Conservation (phyloP, 2,113 vertebrate genomes). For the cattle (Bos taurus) region DNA sequence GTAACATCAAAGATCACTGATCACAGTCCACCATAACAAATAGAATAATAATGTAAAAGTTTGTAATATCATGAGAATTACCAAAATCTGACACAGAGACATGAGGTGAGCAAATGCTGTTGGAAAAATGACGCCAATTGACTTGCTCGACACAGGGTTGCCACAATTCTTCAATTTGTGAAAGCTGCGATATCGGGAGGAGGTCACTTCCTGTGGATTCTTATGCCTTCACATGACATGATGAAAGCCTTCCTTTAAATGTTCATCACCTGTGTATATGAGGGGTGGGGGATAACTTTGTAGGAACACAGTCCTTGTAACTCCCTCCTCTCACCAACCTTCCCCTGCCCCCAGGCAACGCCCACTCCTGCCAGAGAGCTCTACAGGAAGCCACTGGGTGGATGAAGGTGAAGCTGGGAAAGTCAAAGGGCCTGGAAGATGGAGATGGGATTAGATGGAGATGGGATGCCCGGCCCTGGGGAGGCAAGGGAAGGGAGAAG, state of each 20-base stretch:
- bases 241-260: not conserved
- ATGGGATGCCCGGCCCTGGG: no score
- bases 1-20: not conserved
- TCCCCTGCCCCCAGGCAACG: not conserved
- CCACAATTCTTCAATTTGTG: not conserved
- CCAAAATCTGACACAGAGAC: not conserved
- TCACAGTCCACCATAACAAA: not conserved
- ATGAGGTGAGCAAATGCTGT: not conserved
- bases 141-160: not conserved
- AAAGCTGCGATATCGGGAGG: rapidly evolving
- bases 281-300: not conserved
- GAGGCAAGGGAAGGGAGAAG: not conserved
- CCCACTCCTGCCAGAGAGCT: not conserved
- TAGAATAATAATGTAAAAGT: not conserved
- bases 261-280: not conserved
- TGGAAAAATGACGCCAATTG: not conserved
- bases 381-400: not conserved
- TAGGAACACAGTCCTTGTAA: not conserved
- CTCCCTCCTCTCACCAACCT: no score
- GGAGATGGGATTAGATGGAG: not conserved
- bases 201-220: not conserved
- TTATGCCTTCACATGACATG: rapidly evolving
- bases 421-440: not conserved
- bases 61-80: not conserved
- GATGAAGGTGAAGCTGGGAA: not conserved